These are phyloP conservation scores for Pteromalus puparum DNA, from an alignment of 1,140 invertebrate species.

Conservation along the genomic window DNA sequence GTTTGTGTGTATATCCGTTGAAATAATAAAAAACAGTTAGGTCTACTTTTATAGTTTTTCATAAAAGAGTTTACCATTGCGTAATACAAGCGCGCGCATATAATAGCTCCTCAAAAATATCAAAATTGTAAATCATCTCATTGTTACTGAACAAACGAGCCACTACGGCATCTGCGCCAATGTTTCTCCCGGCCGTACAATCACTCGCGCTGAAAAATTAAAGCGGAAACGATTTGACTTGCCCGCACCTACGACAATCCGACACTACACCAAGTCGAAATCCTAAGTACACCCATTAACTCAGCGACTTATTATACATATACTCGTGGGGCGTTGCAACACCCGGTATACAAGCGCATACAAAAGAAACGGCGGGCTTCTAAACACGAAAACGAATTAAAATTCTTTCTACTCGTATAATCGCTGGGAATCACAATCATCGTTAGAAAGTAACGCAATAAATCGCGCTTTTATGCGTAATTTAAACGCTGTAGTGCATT, in stretches of 20 bases:
- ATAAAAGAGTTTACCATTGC: too few relatives aligned
- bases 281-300: slow-evolving; percentile 1
- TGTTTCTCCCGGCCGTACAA: background rate
- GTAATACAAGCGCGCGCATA: background rate
- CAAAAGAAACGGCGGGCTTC: slow-evolving; percentile 17
- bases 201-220: background rate
- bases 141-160: background rate
- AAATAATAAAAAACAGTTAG: background rate
- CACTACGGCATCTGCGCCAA: background rate
- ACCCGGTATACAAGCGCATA: background rate
- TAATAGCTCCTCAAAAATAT: background rate
- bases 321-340: background rate
- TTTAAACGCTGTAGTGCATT: background rate
- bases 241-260: background rate
- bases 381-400: slow-evolving; percentile 40
- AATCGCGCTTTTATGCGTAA: slow-evolving; percentile 1
- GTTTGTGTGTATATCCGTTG: background rate
- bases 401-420: slow-evolving; percentile 37
- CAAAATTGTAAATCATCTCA: background rate
- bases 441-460: slow-evolving; percentile 46
- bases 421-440: slow-evolving; percentile 39
- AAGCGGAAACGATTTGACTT: background rate
- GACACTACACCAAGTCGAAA: background rate
- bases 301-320: background rate
- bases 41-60: too few relatives aligned